These are phyloP conservation scores for Paramacrobiotus metropolitanus DNA, from an alignment of 1,140 invertebrate species.

Conservation along the genomic window DNA sequence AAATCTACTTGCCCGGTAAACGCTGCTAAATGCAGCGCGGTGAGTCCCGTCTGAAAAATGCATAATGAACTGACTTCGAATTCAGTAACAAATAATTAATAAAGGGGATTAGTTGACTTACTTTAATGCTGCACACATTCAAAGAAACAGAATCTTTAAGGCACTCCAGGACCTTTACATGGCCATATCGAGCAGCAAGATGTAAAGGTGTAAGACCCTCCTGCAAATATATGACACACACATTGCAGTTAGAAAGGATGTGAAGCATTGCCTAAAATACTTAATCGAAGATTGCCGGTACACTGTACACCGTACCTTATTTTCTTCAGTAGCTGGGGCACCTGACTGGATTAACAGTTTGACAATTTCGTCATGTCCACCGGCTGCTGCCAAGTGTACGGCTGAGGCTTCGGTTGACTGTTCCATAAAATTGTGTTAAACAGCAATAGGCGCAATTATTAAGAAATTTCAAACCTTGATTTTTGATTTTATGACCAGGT, in stretches of 20 bases:
- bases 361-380: slow-evolving; percentile 80
- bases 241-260: no score
- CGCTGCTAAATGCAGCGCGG: slow-evolving; percentile 59
- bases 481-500: background rate
- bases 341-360: slow-evolving; percentile 73
- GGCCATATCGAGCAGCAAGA: slow-evolving; percentile 80
- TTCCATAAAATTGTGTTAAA: background rate
- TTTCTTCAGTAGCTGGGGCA: slow-evolving; percentile 84
- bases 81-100: no score
- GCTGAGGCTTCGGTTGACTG: slow-evolving; percentile 84
- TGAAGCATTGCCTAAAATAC: no score
- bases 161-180: slow-evolving; percentile 71
- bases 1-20: slow-evolving; percentile 37
- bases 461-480: background rate
- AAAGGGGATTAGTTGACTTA: slow-evolving; percentile 13
- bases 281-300: background rate
- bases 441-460: background rate
- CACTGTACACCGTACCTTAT: slow-evolving; percentile 34
- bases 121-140: slow-evolving; percentile 69
- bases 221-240: no score
- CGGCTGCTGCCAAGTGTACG: slow-evolving; percentile 83
- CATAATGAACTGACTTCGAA: no score
- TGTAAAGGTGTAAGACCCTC: slow-evolving; percentile 85
- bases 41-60: slow-evolving; percentile 56
- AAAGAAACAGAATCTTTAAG: slow-evolving; percentile 42